Percentiles rank a stretch among this genome's conserved stretches.
phyloP scores from a whole-genome alignment of 2,888 invertebrate species.

The Brenthis daphne region DNA sequence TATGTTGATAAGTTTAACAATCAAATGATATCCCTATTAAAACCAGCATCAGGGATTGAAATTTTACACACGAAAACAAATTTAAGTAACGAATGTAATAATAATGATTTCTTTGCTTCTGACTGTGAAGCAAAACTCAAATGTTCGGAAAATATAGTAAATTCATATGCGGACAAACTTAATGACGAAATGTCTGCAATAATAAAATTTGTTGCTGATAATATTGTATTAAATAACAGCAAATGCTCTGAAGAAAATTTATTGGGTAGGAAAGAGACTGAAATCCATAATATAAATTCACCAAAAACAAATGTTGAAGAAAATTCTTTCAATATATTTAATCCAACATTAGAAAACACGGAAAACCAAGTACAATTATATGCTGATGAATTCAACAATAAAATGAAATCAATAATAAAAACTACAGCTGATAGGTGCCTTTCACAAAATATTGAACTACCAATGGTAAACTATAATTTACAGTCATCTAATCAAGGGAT shows the following conservation, averaged over 20 bases:
- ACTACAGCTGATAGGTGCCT: conserved; percentile 5
- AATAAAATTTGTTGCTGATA: conserved; percentile 7
- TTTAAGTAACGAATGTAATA: background rate
- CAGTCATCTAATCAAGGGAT: background rate
- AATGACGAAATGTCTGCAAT: conserved; percentile 15
- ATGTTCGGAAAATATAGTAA: background rate
- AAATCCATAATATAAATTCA: background rate
- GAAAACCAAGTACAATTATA: conserved; percentile 8
- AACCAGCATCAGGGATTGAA: no score
- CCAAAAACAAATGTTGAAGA: background rate
- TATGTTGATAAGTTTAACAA: no score
- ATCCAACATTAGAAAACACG: background rate
- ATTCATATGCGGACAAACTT: conserved; percentile 16
- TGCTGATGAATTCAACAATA: conserved; percentile 15
- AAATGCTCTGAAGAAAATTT: background rate
- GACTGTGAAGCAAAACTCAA: conserved; percentile 4
- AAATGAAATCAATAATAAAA: conserved; percentile 12
- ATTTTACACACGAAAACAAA: background rate
- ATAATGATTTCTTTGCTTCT: background rate
- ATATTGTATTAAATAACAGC: background rate
- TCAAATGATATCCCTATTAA: no score
- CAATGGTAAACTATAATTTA: background rate
- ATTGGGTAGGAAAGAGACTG: background rate
- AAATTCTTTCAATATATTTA: background rate
- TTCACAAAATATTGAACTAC: background rate